Evolutionary conservation across 1,140 invertebrate species (phyloP).

Genomic region (Drosophila littoralis): DNA sequence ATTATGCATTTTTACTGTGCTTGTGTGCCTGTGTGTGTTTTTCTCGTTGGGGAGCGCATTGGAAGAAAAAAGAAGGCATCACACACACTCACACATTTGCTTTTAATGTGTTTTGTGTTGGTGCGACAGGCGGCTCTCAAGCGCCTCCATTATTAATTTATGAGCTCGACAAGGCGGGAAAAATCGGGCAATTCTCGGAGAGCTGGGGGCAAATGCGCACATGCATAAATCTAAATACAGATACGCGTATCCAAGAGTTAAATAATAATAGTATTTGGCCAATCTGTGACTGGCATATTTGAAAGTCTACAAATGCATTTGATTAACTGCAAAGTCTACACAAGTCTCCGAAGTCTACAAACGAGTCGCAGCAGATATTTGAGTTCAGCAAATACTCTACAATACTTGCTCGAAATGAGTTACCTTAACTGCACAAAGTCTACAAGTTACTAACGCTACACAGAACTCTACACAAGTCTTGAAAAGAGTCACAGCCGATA

Average conservation of each 20-base stretch:
- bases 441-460: too few relatives aligned
- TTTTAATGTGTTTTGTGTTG: constrained; percentile 61
- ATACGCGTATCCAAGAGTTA: neutral
- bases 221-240: constrained; percentile 26
- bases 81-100: constrained; percentile 8
- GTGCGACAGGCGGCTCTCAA: constrained; percentile 30
- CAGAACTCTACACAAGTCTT: too few relatives aligned
- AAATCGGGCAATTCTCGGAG: constrained; percentile 31
- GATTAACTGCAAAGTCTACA: neutral
- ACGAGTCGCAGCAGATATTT: neutral
- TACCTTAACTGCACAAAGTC: too few relatives aligned
- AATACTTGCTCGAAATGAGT: too few relatives aligned
- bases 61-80: constrained; percentile 4
- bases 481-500: too few relatives aligned
- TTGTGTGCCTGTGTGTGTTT: neutral
- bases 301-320: constrained; percentile 8
- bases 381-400: too few relatives aligned
- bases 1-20: constrained; percentile 66
- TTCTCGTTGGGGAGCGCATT: constrained; percentile 2
- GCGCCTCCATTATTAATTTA: constrained; percentile 77
- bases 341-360: neutral
- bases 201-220: constrained; percentile 25
- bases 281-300: neutral
- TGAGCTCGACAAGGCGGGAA: constrained; percentile 43
- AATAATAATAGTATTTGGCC: constrained; percentile 4